phyloP scores from a whole-genome alignment of 2,113 vertebrate species.

The Mellivora capensis region DNA sequence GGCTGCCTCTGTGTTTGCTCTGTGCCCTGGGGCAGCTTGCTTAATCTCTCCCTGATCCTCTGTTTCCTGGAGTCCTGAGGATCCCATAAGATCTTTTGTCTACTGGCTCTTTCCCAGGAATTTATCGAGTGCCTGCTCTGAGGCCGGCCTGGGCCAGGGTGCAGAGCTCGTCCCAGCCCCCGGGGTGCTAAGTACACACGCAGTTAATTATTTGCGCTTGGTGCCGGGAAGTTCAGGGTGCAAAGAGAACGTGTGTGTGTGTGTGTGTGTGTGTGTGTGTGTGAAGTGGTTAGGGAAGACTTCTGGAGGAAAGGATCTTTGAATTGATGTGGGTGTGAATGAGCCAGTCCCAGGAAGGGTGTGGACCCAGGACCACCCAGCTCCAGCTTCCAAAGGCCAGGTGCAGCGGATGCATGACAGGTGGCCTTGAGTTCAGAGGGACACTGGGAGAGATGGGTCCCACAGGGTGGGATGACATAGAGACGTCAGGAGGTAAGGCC shows the following conservation, averaged over 20 bases:
- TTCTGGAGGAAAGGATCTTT: not conserved
- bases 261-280: no score
- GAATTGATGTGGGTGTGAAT: not conserved
- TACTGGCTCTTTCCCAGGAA: not conserved
- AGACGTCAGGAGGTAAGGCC: not conserved
- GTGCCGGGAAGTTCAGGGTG: not conserved
- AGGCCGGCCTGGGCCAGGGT: fast-evolving
- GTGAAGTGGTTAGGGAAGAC: not conserved
- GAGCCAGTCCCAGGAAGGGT: not conserved
- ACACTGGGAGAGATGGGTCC: not conserved
- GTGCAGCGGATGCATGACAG: not conserved
- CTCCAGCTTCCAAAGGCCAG: not conserved
- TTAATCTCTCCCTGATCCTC: not conserved
- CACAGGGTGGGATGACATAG: not conserved
- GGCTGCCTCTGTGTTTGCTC: not conserved
- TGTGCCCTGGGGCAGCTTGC: not conserved
- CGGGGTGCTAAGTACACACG: not conserved
- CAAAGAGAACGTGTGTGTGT: not conserved
- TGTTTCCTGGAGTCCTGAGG: not conserved
- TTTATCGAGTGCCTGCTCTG: not conserved
- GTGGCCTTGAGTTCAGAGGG: not conserved
- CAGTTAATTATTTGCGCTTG: not conserved
- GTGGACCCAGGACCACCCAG: not conserved
- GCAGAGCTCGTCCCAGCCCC: not conserved
- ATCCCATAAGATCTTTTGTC: not conserved